Percentiles rank a stretch among this genome's conserved stretches.
phyloP scores from a whole-genome alignment of 2,888 invertebrate species.

The Epistrophella euchroma region DNA sequence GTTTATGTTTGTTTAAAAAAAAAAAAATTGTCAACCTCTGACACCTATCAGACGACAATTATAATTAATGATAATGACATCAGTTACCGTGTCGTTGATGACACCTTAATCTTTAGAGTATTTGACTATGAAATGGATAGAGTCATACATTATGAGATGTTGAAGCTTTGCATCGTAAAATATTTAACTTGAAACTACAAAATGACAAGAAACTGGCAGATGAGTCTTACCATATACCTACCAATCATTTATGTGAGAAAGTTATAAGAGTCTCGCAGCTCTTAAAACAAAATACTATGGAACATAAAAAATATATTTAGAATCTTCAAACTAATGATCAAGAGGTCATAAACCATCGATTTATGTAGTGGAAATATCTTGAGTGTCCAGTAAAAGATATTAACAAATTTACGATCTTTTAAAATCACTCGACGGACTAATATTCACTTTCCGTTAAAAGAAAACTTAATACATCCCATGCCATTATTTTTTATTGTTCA shows the following conservation, averaged over 20 bases:
- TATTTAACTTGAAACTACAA: neutral
- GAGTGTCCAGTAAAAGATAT: neutral
- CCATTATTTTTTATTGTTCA: neutral
- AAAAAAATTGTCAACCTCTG: constrained; percentile 56
- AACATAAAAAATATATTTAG: neutral
- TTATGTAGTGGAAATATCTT: neutral
- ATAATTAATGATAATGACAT: constrained; percentile 69
- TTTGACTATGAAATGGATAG: constrained; percentile 16
- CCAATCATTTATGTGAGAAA: neutral
- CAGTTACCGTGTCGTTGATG: constrained; percentile 37
- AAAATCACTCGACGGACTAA: neutral
- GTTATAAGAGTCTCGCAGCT: neutral
- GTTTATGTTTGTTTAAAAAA: constrained; percentile 16
- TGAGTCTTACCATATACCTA: neutral
- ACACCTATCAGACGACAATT: constrained; percentile 67
- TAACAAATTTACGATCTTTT: neutral
- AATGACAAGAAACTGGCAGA: neutral
- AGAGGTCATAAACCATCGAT: neutral
- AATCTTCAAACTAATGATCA: neutral
- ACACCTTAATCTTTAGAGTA: constrained; percentile 36
- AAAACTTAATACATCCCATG: neutral
- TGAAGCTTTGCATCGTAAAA: neutral
- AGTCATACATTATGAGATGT: neutral
- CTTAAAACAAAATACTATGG: neutral
- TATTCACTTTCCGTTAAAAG: no score